Base-by-base conservation (phyloP, 2,888 invertebrate species). In the Subacronicta megacephala region DNA sequence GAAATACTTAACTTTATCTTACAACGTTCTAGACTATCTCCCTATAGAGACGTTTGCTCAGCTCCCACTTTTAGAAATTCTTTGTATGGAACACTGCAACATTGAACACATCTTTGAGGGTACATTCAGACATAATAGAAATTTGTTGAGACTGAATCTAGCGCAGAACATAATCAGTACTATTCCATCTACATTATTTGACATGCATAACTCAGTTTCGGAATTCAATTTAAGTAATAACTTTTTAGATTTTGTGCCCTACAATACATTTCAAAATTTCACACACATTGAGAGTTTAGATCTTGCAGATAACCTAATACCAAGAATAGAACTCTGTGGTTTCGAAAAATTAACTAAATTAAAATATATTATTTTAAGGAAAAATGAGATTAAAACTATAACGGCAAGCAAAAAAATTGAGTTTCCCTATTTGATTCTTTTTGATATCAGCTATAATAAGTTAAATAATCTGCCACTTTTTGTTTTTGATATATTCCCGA, bases 171-270 rank as follows among this genome's bases (percentile, higher is more conserved):
- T 95, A 46, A 90, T 98, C 36, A 94, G 94, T 73, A 90, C 94
- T 47, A 92, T 98, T 70, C 96, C 96, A 44, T 93, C 95, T 55
- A 95, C 95, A 52, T 90, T 97, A 13, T 97, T 98, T 81, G 93
- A 95, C 58, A 95, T 95, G 1, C 90, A 96, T 49, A 97, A 96
- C 78, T 95, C 96, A 5, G 94, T 98, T 63, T 96, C 96, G 70
- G 97, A 97, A 80, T 91, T 98, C 41, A 96, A 96, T 77, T 92
- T 98, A 26, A 96, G 96, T 70, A 95, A 96, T 33, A 98, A 98
- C 82, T 94, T 95, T 59, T 95, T 98, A 62, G 95, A 95, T 49
- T 96, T 96, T 57, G 95, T 98, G 63, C 98, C 98, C 0, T 97
- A 98, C 84, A 96, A 96, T 20, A 96, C 96, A 0, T 93, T 98